phyloP scores from a whole-genome alignment of 2,113 vertebrate genomes.

The Dromas ardeola region DNA sequence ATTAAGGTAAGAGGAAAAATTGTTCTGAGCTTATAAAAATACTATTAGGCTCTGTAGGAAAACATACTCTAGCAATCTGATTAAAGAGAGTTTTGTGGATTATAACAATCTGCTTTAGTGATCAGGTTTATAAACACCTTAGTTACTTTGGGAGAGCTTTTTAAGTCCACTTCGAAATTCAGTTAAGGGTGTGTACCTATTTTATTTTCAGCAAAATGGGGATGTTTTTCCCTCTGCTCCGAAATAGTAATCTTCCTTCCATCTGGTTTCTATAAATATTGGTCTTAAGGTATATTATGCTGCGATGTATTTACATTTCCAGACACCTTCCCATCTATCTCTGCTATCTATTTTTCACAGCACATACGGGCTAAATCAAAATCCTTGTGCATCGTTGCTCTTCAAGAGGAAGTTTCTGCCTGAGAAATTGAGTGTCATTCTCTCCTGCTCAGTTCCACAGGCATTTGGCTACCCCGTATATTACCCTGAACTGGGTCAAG shows the following conservation, averaged over 20 bases:
- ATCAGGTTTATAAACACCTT: not conserved
- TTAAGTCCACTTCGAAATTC: not conserved
- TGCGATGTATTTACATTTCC: not conserved
- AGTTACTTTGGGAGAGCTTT: not conserved
- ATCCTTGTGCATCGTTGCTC: not conserved
- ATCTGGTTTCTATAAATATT: not conserved
- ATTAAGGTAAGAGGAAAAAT: conserved; percentile 85
- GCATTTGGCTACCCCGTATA: not conserved
- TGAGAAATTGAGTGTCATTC: not conserved
- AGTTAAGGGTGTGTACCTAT: not conserved
- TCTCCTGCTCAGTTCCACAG: not conserved
- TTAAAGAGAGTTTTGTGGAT: conserved; percentile 13
- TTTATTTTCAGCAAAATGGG: not conserved
- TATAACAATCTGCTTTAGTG: conserved; percentile 7
- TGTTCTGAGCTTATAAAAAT: not conserved
- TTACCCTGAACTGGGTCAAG: not conserved
- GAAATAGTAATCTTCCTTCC: not conserved
- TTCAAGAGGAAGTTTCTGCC: not conserved
- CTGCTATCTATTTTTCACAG: not conserved
- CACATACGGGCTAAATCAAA: not conserved
- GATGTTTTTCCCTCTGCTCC: not conserved
- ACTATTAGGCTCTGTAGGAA: not conserved
- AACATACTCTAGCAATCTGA: not conserved
- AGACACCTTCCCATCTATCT: not conserved
- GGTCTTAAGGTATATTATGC: not conserved